Evolutionary conservation across 2,113 vertebrate genomes (phyloP).

Genomic region (Myrmophylax atrothorax): DNA sequence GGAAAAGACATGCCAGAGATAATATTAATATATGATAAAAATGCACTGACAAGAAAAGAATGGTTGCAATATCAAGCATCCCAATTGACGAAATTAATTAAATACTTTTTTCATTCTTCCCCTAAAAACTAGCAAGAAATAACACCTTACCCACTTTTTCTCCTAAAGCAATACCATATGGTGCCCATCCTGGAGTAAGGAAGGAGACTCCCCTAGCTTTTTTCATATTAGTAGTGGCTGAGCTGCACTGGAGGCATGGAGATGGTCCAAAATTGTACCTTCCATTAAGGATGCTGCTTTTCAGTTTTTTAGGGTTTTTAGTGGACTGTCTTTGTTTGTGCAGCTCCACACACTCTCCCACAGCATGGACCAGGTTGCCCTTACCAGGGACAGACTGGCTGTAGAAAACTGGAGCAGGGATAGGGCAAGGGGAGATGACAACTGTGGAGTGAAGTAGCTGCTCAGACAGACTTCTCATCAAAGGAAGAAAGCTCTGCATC

Average conservation of each 20-base stretch:
- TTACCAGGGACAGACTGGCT: not conserved
- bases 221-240: not conserved
- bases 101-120: not conserved
- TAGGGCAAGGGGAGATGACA: not conserved
- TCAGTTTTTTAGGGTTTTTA: not conserved
- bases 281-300: not conserved
- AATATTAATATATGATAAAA: not conserved
- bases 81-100: not conserved
- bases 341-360: not conserved
- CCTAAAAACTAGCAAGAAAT: not conserved
- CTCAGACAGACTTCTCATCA: not conserved
- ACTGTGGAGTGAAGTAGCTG: not conserved
- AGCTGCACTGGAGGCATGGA: not conserved
- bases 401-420: not conserved
- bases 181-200: not conserved
- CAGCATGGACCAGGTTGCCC: not conserved
- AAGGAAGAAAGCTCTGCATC: not conserved
- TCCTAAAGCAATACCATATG: not conserved
- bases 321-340: too few relatives aligned
- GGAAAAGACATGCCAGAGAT: not conserved
- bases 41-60: not conserved
- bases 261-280: not conserved
- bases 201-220: not conserved
- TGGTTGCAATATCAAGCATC: not conserved
- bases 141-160: not conserved